Conservation (phyloP, 1,140 invertebrate species). For the Tetranychus cinnabarinus region DNA sequence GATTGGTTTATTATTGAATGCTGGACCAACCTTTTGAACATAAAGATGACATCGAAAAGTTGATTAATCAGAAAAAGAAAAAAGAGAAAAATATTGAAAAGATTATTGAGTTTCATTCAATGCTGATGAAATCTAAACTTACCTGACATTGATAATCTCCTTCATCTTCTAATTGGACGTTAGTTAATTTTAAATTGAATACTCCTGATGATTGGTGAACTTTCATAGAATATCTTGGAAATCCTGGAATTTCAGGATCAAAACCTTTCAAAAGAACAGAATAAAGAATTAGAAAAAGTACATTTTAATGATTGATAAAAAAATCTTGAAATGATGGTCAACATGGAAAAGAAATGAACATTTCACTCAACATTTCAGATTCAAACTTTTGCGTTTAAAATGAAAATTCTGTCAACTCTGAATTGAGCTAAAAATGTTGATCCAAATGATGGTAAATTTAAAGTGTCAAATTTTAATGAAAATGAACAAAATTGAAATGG, state of each 20-base stretch:
- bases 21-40: constrained; percentile 30
- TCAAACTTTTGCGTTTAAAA: no score
- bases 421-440: no score
- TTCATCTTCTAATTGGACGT: constrained; percentile 61
- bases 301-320: no score
- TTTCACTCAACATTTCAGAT: no score
- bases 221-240: constrained; percentile 54
- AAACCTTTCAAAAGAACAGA: constrained; percentile 30
- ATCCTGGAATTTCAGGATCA: constrained; percentile 53
- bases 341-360: no score
- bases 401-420: no score
- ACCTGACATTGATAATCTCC: constrained; percentile 40
- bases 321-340: no score
- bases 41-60: not conserved
- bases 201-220: constrained; percentile 50
- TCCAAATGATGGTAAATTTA: no score
- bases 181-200: constrained; percentile 58
- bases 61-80: not conserved
- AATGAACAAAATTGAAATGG: no score
- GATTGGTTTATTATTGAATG: constrained; percentile 46
- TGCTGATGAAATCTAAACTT: not conserved
- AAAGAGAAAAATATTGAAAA: not conserved
- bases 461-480: no score
- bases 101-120: not conserved
- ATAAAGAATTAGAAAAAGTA: not conserved